Percentiles rank a stretch among this genome's conserved stretches.
phyloP scores from a whole-genome alignment of 2,113 vertebrate genomes.

The Pollimyrus isidori region DNA sequence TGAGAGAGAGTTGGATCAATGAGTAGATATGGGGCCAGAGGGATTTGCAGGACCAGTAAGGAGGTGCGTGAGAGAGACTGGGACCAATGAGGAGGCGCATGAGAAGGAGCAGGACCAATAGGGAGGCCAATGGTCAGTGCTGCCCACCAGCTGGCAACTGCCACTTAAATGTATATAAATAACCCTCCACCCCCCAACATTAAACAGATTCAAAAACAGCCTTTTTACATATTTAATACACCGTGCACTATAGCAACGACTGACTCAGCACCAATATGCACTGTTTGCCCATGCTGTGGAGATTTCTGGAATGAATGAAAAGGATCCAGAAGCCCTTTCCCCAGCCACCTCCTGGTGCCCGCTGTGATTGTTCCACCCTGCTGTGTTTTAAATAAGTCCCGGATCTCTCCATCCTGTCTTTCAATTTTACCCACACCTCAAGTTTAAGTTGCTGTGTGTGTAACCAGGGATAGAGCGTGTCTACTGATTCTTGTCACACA shows the following conservation, averaged over 20 bases:
- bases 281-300: background rate
- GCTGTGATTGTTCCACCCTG: constrained; percentile 35
- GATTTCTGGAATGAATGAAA: constrained; percentile 25
- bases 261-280: background rate
- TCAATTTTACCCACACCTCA: constrained; percentile 33
- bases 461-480: background rate
- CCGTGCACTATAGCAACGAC: background rate
- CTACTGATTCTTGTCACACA: constrained; percentile 22
- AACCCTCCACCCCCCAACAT: background rate
- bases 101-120: background rate
- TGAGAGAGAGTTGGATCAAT: background rate
- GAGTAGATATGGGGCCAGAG: background rate
- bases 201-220: background rate
- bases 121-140: background rate
- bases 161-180: background rate
- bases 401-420: constrained; percentile 16
- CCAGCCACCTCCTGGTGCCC: constrained; percentile 31
- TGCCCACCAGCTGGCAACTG: background rate
- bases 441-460: background rate
- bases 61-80: background rate
- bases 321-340: constrained; percentile 30
- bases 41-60: background rate
- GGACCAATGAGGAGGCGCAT: background rate
- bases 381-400: constrained; percentile 37
- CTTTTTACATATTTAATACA: background rate